A percentile compares a stretch with the other conserved stretches of the same genome.
These are phyloP conservation scores for Boleophthalmus pectinirostris DNA, from an alignment of 2,113 vertebrate genomes.

Conservation along the genomic window DNA sequence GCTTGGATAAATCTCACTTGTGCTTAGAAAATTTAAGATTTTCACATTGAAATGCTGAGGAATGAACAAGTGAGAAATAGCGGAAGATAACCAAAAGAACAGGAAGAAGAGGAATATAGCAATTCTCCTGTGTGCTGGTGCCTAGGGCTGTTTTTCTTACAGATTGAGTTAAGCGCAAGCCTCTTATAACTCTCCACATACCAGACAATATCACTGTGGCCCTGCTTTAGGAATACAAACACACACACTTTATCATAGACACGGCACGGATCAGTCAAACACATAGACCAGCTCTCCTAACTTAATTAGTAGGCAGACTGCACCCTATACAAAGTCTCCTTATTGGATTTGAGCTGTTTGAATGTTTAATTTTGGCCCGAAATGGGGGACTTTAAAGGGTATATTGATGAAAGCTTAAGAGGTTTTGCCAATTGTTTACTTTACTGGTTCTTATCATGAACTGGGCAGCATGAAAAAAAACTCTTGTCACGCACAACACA, in stretches of 20 bases:
- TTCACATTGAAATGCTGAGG: neutral
- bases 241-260: constrained; percentile 66
- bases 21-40: neutral
- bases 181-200: constrained; percentile 70
- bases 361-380: constrained; percentile 57
- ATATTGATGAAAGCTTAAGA: constrained; percentile 51
- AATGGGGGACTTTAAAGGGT: constrained; percentile 38
- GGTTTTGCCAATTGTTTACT: constrained; percentile 53
- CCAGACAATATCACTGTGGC: constrained; percentile 77
- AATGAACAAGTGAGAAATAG: constrained; percentile 11
- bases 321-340: constrained; percentile 46
- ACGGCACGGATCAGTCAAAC: constrained; percentile 58
- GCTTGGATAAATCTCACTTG: neutral
- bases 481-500: constrained; percentile 45
- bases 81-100: constrained; percentile 15
- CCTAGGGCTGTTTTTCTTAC: constrained; percentile 68
- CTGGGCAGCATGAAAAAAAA: constrained; percentile 33
- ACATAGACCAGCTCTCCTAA: constrained; percentile 62
- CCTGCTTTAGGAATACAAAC: constrained; percentile 69
- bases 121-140: constrained; percentile 49
- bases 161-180: constrained; percentile 69
- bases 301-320: constrained; percentile 54
- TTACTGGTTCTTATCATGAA: constrained; percentile 54
- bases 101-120: constrained; percentile 44
- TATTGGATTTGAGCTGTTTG: constrained; percentile 66